Percentiles rank a stretch among this genome's conserved stretches.
phyloP scores from a whole-genome alignment of 2,797 vertebrate genomes.

The Pipistrellus pygmaeus region DNA sequence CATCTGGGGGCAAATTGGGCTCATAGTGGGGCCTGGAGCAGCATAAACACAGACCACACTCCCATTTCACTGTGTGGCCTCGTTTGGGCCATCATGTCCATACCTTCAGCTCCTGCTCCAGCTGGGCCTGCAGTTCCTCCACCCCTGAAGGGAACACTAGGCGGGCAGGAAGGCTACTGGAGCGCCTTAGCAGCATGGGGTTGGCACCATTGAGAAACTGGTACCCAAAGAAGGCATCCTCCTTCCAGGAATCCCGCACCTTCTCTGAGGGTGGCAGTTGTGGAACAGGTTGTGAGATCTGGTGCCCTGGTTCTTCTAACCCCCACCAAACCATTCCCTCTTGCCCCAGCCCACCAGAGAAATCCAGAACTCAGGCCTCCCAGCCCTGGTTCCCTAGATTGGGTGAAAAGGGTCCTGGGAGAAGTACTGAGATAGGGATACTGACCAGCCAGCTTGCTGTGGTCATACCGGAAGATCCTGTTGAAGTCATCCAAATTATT shows the following conservation, averaged over 20 bases:
- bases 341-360: background rate
- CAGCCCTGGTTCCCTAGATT: background rate
- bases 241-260: conserved; percentile 89
- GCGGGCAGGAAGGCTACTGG: conserved; percentile 81
- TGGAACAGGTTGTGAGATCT: background rate
- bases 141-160: conserved; percentile 85
- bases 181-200: conserved; percentile 87
- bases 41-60: too few relatives aligned
- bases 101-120: conserved; percentile 89
- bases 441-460: conserved; percentile 88
- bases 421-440: background rate
- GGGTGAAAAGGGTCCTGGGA: background rate
- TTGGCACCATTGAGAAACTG: conserved; percentile 92
- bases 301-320: background rate
- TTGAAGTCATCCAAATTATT: conserved; percentile 89
- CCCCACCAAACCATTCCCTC: background rate
- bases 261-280: conserved; percentile 82
- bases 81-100: background rate
- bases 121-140: conserved; percentile 85
- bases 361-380: background rate
- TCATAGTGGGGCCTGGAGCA: background rate
- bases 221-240: conserved; percentile 91
- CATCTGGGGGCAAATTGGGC: background rate
- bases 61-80: background rate
- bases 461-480: conserved; percentile 89